These are phyloP conservation scores for Pachyuromys duprasi DNA, from an alignment of 2,797 vertebrate genomes.

Conservation along the genomic window DNA sequence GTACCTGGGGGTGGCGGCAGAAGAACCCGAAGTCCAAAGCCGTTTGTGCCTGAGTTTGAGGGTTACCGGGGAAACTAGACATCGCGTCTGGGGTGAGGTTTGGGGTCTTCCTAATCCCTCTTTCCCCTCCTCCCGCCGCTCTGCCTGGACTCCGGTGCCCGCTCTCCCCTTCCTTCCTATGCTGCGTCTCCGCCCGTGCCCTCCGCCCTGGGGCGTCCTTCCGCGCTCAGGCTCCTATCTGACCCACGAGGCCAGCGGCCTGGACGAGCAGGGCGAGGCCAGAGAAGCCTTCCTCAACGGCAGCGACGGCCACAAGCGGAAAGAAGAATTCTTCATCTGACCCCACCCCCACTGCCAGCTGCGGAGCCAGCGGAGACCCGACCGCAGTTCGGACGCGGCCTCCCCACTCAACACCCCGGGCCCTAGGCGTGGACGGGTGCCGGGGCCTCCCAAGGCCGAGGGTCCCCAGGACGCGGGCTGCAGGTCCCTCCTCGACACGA, in stretches of 20 bases:
- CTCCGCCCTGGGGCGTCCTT: background rate
- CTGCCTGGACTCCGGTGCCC: background rate
- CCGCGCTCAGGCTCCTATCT: constrained; percentile 92
- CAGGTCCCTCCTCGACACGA: constrained; percentile 60
- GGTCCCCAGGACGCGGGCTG: constrained; percentile 23
- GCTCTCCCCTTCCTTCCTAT: background rate
- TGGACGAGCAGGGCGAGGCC: constrained; percentile 96
- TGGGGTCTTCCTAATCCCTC: constrained; percentile 51
- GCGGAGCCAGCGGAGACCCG: constrained; percentile 79
- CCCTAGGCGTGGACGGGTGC: constrained; percentile 70
- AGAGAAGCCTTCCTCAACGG: constrained; percentile 97
- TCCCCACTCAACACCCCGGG: constrained; percentile 80
- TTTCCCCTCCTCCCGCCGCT: constrained; percentile 32
- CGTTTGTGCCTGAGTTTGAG: background rate
- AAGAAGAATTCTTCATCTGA: constrained; percentile 94
- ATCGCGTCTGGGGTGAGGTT: background rate
- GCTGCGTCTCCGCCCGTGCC: background rate
- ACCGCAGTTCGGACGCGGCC: constrained; percentile 79
- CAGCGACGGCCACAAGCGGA: constrained; percentile 94
- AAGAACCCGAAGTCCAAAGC: background rate
- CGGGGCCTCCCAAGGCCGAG: constrained; percentile 52
- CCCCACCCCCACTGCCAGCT: constrained; percentile 76
- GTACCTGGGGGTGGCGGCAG: background rate
- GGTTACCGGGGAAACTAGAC: background rate
- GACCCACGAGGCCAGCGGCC: constrained; percentile 95